These are phyloP conservation scores for Rapana venosa DNA, from an alignment of 2,888 invertebrate species.

Conservation along the genomic window DNA sequence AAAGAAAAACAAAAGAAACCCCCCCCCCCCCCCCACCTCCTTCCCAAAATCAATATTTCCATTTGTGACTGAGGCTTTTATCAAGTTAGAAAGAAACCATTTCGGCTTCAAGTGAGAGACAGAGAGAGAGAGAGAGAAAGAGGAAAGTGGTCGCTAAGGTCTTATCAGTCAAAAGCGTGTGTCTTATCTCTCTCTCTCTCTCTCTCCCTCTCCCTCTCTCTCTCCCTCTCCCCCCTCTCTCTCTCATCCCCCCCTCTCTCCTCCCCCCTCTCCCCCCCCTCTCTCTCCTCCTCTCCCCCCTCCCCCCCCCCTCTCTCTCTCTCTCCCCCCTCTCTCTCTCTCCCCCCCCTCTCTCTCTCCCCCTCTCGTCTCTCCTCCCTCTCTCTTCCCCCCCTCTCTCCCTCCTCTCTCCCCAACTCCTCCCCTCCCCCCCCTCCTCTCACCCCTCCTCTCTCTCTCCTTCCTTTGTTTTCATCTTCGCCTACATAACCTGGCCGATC, in stretches of 20 bases:
- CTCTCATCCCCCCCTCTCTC: background rate
- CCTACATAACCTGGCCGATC: background rate
- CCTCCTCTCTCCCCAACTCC: too few species aligned
- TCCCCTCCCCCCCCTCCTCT: too few species aligned
- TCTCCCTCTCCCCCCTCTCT: background rate
- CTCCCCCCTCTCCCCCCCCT: background rate
- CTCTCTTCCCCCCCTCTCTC: background rate
- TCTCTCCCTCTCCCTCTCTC: conserved; percentile 20
- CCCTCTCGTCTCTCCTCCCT: background rate
- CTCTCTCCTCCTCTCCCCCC: conserved; percentile 14
- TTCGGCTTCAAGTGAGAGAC: too few species aligned
- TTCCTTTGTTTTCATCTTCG: background rate
- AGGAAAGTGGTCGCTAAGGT: too few species aligned
- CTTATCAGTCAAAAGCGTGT: background rate
- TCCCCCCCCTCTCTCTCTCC: background rate
- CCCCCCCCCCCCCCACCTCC: background rate
- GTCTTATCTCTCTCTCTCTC: conserved; percentile 14
- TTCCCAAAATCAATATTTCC: background rate
- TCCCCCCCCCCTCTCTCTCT: background rate
- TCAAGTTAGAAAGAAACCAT: background rate
- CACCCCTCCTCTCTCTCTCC: background rate
- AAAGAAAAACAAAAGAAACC: too few species aligned
- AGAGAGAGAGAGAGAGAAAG: too few species aligned
- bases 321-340: background rate
- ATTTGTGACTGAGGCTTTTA: background rate